These are phyloP conservation scores for Leptodactylus fuscus DNA, from an alignment of 2,113 vertebrate genomes.

Conservation along the genomic window DNA sequence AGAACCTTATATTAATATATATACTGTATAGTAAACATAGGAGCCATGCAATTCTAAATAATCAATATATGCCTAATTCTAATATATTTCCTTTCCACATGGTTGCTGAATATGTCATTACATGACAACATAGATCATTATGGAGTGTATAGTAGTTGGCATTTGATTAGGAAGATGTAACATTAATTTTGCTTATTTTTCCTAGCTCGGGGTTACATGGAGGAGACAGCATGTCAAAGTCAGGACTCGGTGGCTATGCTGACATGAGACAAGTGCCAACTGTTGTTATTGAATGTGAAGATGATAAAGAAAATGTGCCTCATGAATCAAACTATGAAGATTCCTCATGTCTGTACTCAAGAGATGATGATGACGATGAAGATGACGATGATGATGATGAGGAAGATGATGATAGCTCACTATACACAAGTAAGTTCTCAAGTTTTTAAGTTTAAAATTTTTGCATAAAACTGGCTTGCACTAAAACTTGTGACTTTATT, in stretches of 20 bases:
- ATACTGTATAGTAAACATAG: too few relatives aligned
- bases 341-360: constrained; percentile 89
- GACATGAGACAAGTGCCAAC: constrained; percentile 93
- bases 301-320: constrained; percentile 98
- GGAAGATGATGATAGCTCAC: constrained; percentile 76
- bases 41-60: too few relatives aligned
- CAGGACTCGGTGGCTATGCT: constrained; percentile 80
- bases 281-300: constrained; percentile 94
- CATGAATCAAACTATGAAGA: constrained; percentile 93
- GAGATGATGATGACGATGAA: constrained; percentile 89
- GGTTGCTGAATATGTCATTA: too few relatives aligned
- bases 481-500: too few relatives aligned
- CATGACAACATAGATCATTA: too few relatives aligned
- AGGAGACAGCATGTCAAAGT: constrained; percentile 75
- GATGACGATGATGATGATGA: constrained; percentile 80
- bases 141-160: too few relatives aligned
- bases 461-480: too few relatives aligned
- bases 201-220: constrained; percentile 87
- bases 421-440: constrained; percentile 85
- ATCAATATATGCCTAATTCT: too few relatives aligned
- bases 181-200: constrained; percentile 63
- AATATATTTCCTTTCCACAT: too few relatives aligned
- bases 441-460: too few relatives aligned
- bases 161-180: not conserved
- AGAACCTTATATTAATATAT: too few relatives aligned